These are phyloP conservation scores for Calcarius ornatus DNA, from an alignment of 2,113 vertebrate genomes.

Conservation along the genomic window DNA sequence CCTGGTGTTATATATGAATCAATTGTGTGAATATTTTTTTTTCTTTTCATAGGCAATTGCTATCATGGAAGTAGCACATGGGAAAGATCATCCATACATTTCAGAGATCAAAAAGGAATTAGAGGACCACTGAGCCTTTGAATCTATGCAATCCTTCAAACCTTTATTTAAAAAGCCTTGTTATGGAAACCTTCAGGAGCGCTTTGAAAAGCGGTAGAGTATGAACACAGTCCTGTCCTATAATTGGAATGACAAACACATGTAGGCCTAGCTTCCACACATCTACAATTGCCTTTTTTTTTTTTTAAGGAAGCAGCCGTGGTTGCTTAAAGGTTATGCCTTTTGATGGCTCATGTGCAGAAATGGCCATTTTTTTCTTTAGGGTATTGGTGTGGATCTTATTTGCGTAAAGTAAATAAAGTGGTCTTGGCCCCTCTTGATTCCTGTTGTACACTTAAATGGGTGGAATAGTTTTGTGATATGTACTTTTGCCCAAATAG, in stretches of 20 bases:
- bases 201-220: constrained; percentile 33
- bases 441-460: background rate
- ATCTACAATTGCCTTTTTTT: background rate
- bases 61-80: constrained; percentile 94
- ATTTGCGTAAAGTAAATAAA: constrained; percentile 60
- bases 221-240: constrained; percentile 45
- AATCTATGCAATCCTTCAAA: constrained; percentile 54
- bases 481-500: background rate
- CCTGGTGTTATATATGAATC: constrained; percentile 67
- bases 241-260: constrained; percentile 66
- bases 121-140: constrained; percentile 74
- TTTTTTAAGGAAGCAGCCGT: background rate
- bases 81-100: constrained; percentile 90
- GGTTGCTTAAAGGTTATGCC: constrained; percentile 9
- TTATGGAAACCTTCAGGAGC: constrained; percentile 43
- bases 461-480: background rate
- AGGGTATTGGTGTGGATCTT: background rate
- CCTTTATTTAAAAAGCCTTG: constrained; percentile 65
- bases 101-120: constrained; percentile 86
- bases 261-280: constrained; percentile 21
- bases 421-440: background rate
- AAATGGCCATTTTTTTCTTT: constrained; percentile 1
- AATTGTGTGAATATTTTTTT: constrained; percentile 53
- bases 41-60: constrained; percentile 81
- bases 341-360: background rate